Conservation (phyloP, 1,140 invertebrate species). For the Pseudomyrmex concolor region DNA sequence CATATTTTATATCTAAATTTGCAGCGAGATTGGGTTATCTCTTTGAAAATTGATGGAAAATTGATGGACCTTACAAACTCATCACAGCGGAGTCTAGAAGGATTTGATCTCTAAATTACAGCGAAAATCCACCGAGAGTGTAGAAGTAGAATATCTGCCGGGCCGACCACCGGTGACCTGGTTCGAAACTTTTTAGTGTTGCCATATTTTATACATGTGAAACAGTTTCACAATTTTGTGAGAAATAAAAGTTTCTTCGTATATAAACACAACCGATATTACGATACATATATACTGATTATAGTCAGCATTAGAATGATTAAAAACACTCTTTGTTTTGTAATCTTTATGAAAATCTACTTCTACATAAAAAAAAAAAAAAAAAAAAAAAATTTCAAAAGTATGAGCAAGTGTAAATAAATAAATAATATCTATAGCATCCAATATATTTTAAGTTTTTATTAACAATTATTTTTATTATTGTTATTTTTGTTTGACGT, state of each 20-base stretch:
- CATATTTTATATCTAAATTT: constrained; percentile 32
- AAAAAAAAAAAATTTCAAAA: not conserved
- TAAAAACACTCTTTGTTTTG: not conserved
- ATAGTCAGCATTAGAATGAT: not conserved
- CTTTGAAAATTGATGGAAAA: constrained; percentile 72
- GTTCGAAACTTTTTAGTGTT: constrained; percentile 31
- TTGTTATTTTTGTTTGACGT: too few species aligned
- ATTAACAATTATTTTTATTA: too few species aligned
- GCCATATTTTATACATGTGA: constrained; percentile 23
- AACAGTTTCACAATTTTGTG: not conserved
- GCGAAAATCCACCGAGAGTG: constrained; percentile 70
- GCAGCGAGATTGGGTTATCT: constrained; percentile 21
- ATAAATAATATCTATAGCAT: too few species aligned
- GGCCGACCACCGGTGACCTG: constrained; percentile 35
- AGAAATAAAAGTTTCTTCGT: constrained; percentile 4
- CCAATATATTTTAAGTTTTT: too few species aligned
- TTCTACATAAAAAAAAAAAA: not conserved
- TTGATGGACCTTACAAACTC: constrained; percentile 72
- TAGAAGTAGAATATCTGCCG: constrained; percentile 48
- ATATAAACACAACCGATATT: constrained; percentile 21
- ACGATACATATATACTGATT: constrained; percentile 14
- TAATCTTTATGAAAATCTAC: not conserved
- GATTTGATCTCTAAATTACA: constrained; percentile 76
- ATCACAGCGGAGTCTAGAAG: constrained; percentile 65
- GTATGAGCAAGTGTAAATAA: too few species aligned